Evolutionary conservation across 2,888 invertebrate genomes (phyloP).

Genomic region (Sussaba pulchella): DNA sequence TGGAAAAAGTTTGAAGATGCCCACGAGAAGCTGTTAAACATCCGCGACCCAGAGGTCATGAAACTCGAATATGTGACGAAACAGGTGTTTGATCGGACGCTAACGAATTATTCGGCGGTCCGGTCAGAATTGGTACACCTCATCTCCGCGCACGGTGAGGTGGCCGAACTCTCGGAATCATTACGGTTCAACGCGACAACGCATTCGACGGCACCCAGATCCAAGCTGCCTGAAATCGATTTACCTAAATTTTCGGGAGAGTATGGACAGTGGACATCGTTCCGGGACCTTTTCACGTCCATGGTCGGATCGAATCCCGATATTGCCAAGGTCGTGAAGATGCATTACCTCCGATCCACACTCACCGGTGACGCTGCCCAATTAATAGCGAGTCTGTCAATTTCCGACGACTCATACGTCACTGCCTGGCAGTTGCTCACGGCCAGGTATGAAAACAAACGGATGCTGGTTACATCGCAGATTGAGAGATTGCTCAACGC

Average conservation of each 20-base stretch:
- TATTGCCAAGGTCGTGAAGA: background rate
- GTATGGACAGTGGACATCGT: background rate
- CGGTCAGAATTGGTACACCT: too few species aligned
- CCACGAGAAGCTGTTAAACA: too few species aligned
- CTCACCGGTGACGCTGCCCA: background rate
- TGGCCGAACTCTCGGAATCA: too few species aligned
- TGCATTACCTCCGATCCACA: background rate
- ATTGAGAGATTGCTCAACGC: background rate
- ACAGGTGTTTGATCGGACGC: too few species aligned
- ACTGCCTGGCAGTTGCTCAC: background rate
- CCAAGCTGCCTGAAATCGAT: background rate
- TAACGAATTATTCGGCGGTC: too few species aligned
- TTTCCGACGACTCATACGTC: background rate
- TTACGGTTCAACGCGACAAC: too few species aligned
- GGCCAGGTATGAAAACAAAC: background rate
- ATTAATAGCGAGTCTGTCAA: background rate
- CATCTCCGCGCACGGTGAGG: too few species aligned
- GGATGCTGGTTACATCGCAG: background rate
- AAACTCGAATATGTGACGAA: too few species aligned
- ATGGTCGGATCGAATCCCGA: background rate
- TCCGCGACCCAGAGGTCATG: too few species aligned
- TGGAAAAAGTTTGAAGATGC: too few species aligned
- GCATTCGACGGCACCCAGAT: background rate
- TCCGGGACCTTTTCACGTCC: background rate
- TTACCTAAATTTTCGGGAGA: background rate